Evolutionary conservation across 2,113 vertebrate genomes (phyloP).

Genomic region (Leptobrachium ailaonicum): DNA sequence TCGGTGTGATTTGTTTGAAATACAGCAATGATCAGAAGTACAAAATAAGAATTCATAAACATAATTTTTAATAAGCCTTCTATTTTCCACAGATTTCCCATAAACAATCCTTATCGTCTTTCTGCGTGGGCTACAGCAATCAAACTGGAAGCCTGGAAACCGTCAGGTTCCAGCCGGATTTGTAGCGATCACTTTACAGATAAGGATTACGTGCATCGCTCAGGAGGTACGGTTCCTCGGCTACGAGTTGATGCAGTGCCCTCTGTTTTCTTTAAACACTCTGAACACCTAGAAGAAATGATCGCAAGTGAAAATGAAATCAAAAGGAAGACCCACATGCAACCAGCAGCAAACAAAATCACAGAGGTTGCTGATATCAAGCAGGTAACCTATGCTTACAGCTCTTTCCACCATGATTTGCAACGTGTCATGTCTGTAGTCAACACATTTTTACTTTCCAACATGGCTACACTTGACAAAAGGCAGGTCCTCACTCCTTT

Average conservation of each 20-base stretch:
- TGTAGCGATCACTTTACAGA: constrained; percentile 37
- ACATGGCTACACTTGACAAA: too few relatives aligned
- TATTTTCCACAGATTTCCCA: constrained; percentile 23
- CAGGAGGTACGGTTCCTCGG: not conserved
- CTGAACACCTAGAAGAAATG: not conserved
- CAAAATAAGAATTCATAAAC: too few relatives aligned
- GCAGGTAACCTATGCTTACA: not conserved
- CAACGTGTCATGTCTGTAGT: too few relatives aligned
- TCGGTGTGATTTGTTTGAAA: too few relatives aligned
- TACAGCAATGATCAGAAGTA: too few relatives aligned
- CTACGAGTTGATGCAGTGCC: constrained; percentile 21
- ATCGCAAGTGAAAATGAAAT: not conserved
- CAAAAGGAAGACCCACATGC: not conserved
- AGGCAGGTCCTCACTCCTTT: too few relatives aligned
- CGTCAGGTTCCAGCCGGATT: constrained; percentile 1
- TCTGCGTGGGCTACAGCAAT: constrained; percentile 20
- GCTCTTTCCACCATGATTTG: too few relatives aligned
- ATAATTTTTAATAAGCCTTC: too few relatives aligned
- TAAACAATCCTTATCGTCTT: constrained; percentile 12
- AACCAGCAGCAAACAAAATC: not conserved
- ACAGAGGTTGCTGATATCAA: not conserved
- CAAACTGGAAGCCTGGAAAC: not conserved
- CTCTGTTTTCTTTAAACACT: not conserved
- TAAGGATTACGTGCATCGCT: constrained; percentile 19
- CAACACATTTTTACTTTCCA: too few relatives aligned